Evolutionary conservation across 2,888 invertebrate species (phyloP), one percentile per base, ranked within the genome.

Genomic region (Leptopilina myrica): DNA sequence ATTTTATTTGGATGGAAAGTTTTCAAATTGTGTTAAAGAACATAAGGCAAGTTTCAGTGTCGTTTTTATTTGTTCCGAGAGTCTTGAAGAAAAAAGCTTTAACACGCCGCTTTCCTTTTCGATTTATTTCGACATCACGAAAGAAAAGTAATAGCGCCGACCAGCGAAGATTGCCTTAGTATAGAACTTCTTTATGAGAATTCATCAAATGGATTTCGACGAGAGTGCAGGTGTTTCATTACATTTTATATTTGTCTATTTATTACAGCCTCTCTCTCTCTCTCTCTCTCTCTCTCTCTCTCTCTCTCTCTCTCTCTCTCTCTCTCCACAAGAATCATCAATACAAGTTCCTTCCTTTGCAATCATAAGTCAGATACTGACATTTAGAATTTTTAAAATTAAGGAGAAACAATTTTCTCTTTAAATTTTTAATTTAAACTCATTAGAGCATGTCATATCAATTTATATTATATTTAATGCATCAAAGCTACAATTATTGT

Each of bases 141-240:
- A 73, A 73, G 73, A 73, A 73, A 73, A 73, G 73, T 73, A 73
- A 73, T 73, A 73, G 73, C 56, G 73, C 53, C 53, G 53, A 56
- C 73, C 53, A 56, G 73, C 56, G 33, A 73, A 73, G 73, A 73
- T 73, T 73, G 53, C 73, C 73, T 56, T n/a, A 73, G 56, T 73
- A 73, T 73, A 14, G 73, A 73, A 73, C 73, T 73, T 73, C 53
- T 73, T 73, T 73, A 73, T 73, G 73, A 73, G 73, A 73, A 73
- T 73, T 73, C 53, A 73, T 73, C 73, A 73, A 73, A 56, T 73
- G 73, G 73, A 73, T 73, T 73, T 73, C 73, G 56, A 73, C 73
- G 53, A 53, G 53, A 73, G 56, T 73, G 73, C 73, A 73, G 73
- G 73, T 73, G 53, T 73, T 73, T 73, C 73, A 73, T 73, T 56